These are phyloP conservation scores for Mesorhabditis spiculigera DNA, from an alignment of 2,888 invertebrate species.

Conservation along the genomic window DNA sequence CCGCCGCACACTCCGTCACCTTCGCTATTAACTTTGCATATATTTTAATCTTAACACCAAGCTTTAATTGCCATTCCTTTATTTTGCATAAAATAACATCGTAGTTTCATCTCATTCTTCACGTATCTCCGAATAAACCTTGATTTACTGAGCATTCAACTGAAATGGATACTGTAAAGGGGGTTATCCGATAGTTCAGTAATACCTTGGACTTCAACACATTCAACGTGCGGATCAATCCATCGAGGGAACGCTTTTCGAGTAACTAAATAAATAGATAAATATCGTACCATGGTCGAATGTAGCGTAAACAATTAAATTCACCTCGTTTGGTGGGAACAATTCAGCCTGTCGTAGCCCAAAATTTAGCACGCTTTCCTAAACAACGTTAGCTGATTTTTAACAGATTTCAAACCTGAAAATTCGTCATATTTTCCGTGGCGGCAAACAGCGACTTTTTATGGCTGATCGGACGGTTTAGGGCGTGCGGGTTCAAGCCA, in stretches of 20 bases:
- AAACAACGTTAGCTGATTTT: conserved; percentile 5
- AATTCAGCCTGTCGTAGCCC: conserved; percentile 19
- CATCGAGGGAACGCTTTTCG: not conserved
- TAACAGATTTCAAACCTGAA: conserved; percentile 19
- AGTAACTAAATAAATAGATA: not conserved
- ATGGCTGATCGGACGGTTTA: conserved; percentile 26
- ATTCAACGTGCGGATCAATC: not conserved
- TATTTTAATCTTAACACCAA: too few relatives aligned
- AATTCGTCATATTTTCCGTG: conserved; percentile 36
- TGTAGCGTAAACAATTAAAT: too few relatives aligned
- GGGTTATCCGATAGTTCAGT: too few relatives aligned
- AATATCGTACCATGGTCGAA: too few relatives aligned
- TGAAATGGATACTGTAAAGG: too few relatives aligned
- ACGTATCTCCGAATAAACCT: too few relatives aligned
- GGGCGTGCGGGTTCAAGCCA: conserved; percentile 21
- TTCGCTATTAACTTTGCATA: too few relatives aligned
- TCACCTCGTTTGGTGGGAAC: conserved; percentile 16
- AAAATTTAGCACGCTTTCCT: conserved; percentile 8
- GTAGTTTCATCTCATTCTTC: too few relatives aligned
- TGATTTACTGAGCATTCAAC: too few relatives aligned
- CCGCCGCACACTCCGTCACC: too few relatives aligned
- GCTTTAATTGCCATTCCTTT: too few relatives aligned
- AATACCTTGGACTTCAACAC: not conserved
- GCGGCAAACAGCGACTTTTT: conserved; percentile 37
- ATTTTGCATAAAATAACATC: too few relatives aligned